Base-by-base conservation (phyloP, 2,888 invertebrate species). In the Drosophila paranaensis region DNA sequence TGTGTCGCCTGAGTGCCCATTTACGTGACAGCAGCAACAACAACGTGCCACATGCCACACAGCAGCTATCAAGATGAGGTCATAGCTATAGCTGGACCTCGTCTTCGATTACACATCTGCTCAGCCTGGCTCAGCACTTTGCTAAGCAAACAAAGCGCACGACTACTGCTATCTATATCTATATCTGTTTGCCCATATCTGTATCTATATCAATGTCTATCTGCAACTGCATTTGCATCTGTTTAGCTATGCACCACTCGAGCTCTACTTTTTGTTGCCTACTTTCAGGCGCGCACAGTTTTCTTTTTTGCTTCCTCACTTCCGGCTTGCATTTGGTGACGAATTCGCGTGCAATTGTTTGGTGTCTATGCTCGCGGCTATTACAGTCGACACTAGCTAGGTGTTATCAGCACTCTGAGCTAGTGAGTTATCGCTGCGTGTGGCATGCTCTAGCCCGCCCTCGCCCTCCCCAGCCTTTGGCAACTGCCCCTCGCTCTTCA, bases 31-130 rank as follows among this genome's bases (percentile, higher is more conserved):
- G 54, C 16, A 53, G 14, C 51, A 51, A 27, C 60, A 71, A 42
- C 66, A 65, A 55, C 55, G 57, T 39, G 46, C 46, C 48, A 27
- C 57, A 50, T 37, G 37, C 37, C 37, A 30, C 48, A 50, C 20
- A 46, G 37, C 27, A 48, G 48, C 39, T 39, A 79, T 79, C 79
- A 61, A 88, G 83, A 83, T 88, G 83, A 86, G 83, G 87, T 87
- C 84, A 84, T 54, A 54, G 51, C 37, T 37, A 14, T 37, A 37
- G 54, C 54, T 54, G 81, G 61, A 83, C 77, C 51, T 54, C 68
- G 65, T 62, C 64, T 89, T 86, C 84, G 89, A 89, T 88, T 87
- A 78, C 75, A 81, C 75, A 56, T 55, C 55, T 63, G 87, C 53
- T 53, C 37, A 37, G 43, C 56, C 20, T 42, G 56, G 48, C 45